A percentile compares a stretch with the other conserved stretches of the same genome.
Evolutionary conservation across 1,140 invertebrate genomes (phyloP).

Genomic region (Trichomalopsis sarcophagae): DNA sequence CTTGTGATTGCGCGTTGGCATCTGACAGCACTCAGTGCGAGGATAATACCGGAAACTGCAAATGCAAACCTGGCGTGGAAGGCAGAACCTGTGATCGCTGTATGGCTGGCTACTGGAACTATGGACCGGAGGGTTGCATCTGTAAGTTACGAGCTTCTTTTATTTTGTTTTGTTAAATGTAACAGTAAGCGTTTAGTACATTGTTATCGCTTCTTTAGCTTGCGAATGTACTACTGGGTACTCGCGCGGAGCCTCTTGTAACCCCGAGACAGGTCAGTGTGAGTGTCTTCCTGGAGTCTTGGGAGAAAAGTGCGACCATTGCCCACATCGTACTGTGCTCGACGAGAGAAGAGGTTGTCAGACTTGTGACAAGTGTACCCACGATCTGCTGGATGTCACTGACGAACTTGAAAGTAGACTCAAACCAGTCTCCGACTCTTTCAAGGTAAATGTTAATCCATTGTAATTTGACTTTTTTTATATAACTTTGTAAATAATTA

Average conservation of each 20-base stretch:
- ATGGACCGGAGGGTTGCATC: constrained; percentile 88
- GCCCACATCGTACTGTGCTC: constrained; percentile 87
- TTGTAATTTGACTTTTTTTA: neutral
- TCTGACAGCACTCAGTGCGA: constrained; percentile 90
- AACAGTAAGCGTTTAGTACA: neutral
- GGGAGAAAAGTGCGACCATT: constrained; percentile 96
- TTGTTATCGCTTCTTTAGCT: constrained; percentile 72
- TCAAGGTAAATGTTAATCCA: constrained; percentile 75
- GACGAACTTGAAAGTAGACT: constrained; percentile 82
- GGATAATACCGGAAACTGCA: constrained; percentile 87
- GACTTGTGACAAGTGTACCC: constrained; percentile 92
- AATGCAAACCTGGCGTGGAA: constrained; percentile 91
- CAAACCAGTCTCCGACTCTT: constrained; percentile 81
- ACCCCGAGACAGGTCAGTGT: constrained; percentile 92
- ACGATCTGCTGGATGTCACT: constrained; percentile 90
- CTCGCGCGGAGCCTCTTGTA: constrained; percentile 92
- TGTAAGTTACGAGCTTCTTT: constrained; percentile 78
- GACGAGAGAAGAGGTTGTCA: constrained; percentile 83
- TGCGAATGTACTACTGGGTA: constrained; percentile 92
- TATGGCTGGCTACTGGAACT: constrained; percentile 95
- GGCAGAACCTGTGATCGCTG: constrained; percentile 93
- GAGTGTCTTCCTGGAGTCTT: constrained; percentile 95
- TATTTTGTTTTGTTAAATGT: neutral
- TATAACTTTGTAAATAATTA: neutral
- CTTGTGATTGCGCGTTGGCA: constrained; percentile 89